Evolutionary conservation across 2,797 vertebrate genomes (phyloP), one percentile per base, ranked within the genome.

Genomic region (Thripadectes ignobilis): DNA sequence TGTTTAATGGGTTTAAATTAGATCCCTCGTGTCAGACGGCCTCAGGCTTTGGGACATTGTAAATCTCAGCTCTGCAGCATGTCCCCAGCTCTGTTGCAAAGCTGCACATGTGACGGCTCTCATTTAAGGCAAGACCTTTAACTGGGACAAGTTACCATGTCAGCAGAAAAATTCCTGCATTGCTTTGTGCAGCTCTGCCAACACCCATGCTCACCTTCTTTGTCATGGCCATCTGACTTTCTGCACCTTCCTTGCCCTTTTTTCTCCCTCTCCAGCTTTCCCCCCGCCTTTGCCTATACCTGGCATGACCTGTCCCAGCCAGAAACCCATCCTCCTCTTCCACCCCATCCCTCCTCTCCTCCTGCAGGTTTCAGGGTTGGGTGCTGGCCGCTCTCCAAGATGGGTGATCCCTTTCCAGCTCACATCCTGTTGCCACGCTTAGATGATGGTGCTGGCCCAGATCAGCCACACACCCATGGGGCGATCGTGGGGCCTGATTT

Each of bases 381-480:
- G 88, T 85, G 75, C 85, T 85, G 90, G 93, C 52, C 0, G 71
- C 78, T 39, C 59, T 82, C 88, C 85, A 79, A 39, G 51, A 7
- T 0, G 10, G 93, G 85, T 10, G 32, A 84, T 85, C 95, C 93
- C 76, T 92, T 57, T 93, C 93, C 90, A 94, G 76, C 93, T 94
- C 96, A 96, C 95, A 94, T 96, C 96, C 96, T 96, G 96, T 92
- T 96, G 88, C 92, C 5, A 7, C 0, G 2, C 68, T 93, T 57
- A 39, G 75, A 74, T 80, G 85, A 78, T 67, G 79, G 51, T 85
- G 72, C 57, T 74, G 89, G 85, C 88, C 88, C 66, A 68, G 45
- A 95, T 77, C 82, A 88, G 85, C 61, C 82, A 17, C 38, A 14
- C 1, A 1, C 87, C 93, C 22, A 9, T 5, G 0, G 77, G 72